These are phyloP conservation scores for Sarcophaga carnaria DNA, from an alignment of 2,888 invertebrate genomes.

Conservation along the genomic window DNA sequence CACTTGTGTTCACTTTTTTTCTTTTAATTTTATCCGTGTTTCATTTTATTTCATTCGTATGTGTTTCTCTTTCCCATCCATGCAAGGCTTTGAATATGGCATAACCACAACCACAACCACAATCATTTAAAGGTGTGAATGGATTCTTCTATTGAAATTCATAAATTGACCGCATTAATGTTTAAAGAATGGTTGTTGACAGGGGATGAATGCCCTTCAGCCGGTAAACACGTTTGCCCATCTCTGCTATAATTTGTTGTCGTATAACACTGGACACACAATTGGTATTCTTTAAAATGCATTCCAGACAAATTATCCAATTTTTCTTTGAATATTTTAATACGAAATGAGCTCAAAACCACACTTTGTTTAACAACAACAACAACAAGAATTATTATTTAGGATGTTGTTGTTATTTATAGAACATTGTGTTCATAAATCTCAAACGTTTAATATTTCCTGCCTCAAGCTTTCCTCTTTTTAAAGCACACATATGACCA, in stretches of 20 bases:
- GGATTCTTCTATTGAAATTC: constrained; percentile 61
- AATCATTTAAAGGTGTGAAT: constrained; percentile 1
- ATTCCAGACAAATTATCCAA: not conserved
- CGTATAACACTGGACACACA: not conserved
- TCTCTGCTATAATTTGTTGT: not conserved
- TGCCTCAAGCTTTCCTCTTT: not conserved
- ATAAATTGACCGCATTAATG: constrained; percentile 33
- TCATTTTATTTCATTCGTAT: not conserved
- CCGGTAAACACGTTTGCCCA: not conserved
- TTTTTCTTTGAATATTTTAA: not conserved
- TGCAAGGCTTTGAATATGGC: too few relatives aligned
- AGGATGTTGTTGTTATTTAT: not conserved
- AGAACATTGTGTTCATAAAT: not conserved
- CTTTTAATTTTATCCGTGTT: too few relatives aligned
- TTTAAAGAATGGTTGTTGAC: not conserved
- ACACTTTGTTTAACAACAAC: not conserved
- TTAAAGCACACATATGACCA: not conserved
- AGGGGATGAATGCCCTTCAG: not conserved
- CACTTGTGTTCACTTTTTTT: too few relatives aligned
- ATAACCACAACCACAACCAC: not conserved
- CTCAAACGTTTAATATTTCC: not conserved
- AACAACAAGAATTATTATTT: not conserved
- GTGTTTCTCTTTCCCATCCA: too few relatives aligned
- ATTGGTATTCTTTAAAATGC: not conserved
- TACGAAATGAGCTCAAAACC: not conserved